Evolutionary conservation across 1,140 invertebrate species (phyloP).

Genomic region (Mactra quadrangularis): DNA sequence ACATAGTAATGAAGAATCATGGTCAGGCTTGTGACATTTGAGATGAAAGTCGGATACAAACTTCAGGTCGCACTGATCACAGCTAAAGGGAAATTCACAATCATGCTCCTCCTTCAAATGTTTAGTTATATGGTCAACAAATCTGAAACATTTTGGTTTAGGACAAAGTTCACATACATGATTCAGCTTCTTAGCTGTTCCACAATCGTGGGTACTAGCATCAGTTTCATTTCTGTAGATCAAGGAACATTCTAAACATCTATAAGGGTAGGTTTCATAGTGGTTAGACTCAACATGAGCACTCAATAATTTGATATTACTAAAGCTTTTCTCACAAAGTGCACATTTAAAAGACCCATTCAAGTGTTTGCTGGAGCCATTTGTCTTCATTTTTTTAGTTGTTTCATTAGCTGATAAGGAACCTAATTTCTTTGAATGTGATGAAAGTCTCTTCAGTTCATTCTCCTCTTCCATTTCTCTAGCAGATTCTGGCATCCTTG

Average conservation of each 20-base stretch:
- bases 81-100: slow-evolving; percentile 6
- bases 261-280: not conserved
- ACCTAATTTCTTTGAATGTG: not conserved
- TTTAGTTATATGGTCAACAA: not conserved
- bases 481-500: not conserved
- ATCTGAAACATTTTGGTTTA: slow-evolving; percentile 6
- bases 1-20: slow-evolving; percentile 8
- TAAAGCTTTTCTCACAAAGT: slow-evolving; percentile 12
- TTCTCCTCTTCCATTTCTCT: not conserved
- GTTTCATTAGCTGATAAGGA: not conserved
- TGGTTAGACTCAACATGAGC: slow-evolving; percentile 7
- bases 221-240: slow-evolving; percentile 1
- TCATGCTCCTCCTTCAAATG: slow-evolving; percentile 16
- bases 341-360: not conserved
- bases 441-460: not conserved
- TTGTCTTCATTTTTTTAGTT: not conserved
- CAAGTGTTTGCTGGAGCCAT: not conserved
- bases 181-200: slow-evolving; percentile 3
- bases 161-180: slow-evolving; percentile 17
- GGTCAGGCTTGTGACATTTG: slow-evolving; percentile 22
- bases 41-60: slow-evolving; percentile 26
- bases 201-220: slow-evolving; percentile 7
- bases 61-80: not conserved
- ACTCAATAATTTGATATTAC: slow-evolving; percentile 14
- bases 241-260: slow-evolving; percentile 11